Base-by-base conservation (phyloP, 2,888 invertebrate species). In the Gymnocheta viridis region DNA sequence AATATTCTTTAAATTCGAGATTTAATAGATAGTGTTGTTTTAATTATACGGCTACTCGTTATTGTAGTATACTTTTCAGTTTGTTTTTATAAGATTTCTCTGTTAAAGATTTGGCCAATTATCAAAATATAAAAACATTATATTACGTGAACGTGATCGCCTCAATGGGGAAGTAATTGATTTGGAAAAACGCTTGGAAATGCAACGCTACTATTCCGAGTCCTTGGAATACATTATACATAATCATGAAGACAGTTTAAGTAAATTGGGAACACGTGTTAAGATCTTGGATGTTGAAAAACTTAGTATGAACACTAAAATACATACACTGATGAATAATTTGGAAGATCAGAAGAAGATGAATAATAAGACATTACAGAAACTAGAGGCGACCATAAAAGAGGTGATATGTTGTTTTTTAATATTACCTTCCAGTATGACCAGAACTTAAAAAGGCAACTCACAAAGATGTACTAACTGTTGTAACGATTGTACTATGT, bases 131-230 rank as follows among this genome's bases (percentile, higher is more conserved):
- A 90, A 89, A 74, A 89, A 90, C 47, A 89, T 89, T 10, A 90
- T 90, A 29, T 88, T 89, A 47, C 88, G 89, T 3, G 91, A 91
- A 82, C 89, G 91, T 0, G 91, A 91, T 87, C 91, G 91, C 0
- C 85, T 91, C 47, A 89, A 89, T 80, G 87, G 84, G 0, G 91
- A 91, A 38, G 85, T 91, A 2, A 85, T 77, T 14, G 91, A 91
- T 14, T 82, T 90, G 35, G 88, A 89, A 72, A 89, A 88, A 44
- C 90, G 91, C 2, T 82, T 91, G 12, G 87, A 90, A 70, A 67
- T 88, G 6, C 89, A 91, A 83, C 88, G 91, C 0, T 82, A 85
- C 38, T 91, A 91, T 77, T 85, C 89, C 0, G 88, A 89, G 5
- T 87, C 88, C 0, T 49, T 91, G 76, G 91, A 91, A 74, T 89